Evolutionary conservation across 1,140 invertebrate species (phyloP).

Genomic region (Drosophila pseudoananassae): DNA sequence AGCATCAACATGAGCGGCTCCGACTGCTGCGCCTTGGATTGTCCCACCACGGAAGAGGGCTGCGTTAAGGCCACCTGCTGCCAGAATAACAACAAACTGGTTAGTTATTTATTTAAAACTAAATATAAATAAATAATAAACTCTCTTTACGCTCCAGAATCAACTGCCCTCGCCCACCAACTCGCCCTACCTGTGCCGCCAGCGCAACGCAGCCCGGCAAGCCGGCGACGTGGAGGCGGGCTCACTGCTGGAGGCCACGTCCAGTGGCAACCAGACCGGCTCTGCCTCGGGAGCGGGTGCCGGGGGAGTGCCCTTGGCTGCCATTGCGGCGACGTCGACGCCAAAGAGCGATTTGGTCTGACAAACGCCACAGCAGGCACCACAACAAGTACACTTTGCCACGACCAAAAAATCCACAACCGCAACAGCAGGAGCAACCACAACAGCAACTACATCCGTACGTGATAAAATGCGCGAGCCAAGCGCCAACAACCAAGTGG

Average conservation of each 20-base stretch:
- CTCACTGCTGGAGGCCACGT: slow-evolving; percentile 65
- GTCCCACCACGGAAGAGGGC: slow-evolving; percentile 92
- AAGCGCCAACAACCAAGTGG: slow-evolving; percentile 52
- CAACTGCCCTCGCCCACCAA: slow-evolving; percentile 90
- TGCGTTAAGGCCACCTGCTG: slow-evolving; percentile 94
- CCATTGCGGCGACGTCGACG: slow-evolving; percentile 41
- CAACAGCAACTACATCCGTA: slow-evolving; percentile 43
- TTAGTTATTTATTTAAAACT: slow-evolving; percentile 8
- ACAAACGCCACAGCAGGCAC: slow-evolving; percentile 54
- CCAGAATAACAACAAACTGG: slow-evolving; percentile 84
- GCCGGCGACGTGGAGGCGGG: slow-evolving; percentile 80
- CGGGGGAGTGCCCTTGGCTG: slow-evolving; percentile 18
- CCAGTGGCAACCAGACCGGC: slow-evolving; percentile 34
- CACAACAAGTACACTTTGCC: slow-evolving; percentile 3
- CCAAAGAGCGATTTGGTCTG: slow-evolving; percentile 76
- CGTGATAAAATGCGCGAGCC: slow-evolving; percentile 74
- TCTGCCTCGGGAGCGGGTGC: slow-evolving; percentile 13
- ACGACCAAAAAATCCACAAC: slow-evolving; percentile 12
- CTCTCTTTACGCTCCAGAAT: slow-evolving; percentile 84
- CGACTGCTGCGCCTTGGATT: slow-evolving; percentile 92
- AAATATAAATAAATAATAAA: not conserved
- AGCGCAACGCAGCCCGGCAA: slow-evolving; percentile 87
- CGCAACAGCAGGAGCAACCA: slow-evolving; percentile 34
- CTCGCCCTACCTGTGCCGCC: slow-evolving; percentile 91
- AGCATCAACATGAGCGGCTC: slow-evolving; percentile 84